Base-by-base conservation (phyloP, 2,113 vertebrate species). In the Chrysochloris asiatica region DNA sequence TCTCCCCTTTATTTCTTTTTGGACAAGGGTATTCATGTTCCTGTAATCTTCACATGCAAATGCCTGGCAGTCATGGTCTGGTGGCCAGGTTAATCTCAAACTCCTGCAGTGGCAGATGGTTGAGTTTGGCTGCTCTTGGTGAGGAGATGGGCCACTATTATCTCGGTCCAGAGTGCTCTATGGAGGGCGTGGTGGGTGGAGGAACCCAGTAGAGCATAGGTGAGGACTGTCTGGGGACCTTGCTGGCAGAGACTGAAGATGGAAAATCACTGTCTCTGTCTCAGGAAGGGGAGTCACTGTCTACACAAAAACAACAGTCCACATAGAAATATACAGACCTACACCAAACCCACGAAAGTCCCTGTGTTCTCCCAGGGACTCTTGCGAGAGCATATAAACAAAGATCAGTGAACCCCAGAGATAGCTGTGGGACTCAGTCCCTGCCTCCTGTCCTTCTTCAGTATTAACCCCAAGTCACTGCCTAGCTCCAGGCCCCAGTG, bases 51-150 rank as follows among this genome's bases (percentile, higher is more conserved):
- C 88, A 83, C 86, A 81, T 96, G 92, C 93, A 95, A 92, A 94
- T 94, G 77, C 72, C 90, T 89, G 94, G 52, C 50, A 93, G 93
- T 90, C 92, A 93, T 0, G 47, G 93, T 92, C 95, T 96, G 95
- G 89, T 88, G 50, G 59, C 78, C 95, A 83, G 82, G 90, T 95
- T 96, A 96, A 96, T 96, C 97, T 95, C 83, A 86, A 88, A 82
- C 81, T 90, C 90, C 93, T 87, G 38, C 83, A 96, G 96, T 96
- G 92, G 83, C 96, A 95, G 95, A 94, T 92, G 95, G 95, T 91
- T 96, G 95, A 95, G 94, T 95, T 96, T 94, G 95, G 91, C 94
- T 93, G 88, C 97, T 97, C 90, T 95, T 85, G 77, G 94, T 90
- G 94, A 95, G 14, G 50, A 94, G 96, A 88, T 2, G 7, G 94